A percentile compares a stretch with the other conserved stretches of the same genome.
These are phyloP conservation scores for Oncorhynchus kisutch DNA, from an alignment of 2,113 vertebrate genomes.

Conservation along the genomic window DNA sequence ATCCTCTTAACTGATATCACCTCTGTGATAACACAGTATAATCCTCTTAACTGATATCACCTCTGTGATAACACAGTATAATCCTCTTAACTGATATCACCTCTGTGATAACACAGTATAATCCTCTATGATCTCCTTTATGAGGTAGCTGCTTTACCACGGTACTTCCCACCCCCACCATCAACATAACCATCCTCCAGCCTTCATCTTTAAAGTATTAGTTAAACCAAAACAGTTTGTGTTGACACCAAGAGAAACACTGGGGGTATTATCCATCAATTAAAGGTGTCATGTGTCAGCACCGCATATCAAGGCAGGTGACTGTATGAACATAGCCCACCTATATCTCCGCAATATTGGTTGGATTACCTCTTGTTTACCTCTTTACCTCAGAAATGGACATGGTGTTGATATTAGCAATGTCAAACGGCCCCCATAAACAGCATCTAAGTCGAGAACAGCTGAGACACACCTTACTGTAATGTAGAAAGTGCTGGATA, in stretches of 20 bases:
- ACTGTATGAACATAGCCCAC: too few relatives aligned
- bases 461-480: too few relatives aligned
- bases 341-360: too few relatives aligned
- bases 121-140: conserved; percentile 17
- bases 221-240: conserved; percentile 16
- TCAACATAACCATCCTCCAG: not conserved
- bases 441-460: too few relatives aligned
- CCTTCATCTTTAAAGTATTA: not conserved
- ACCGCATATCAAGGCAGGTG: too few relatives aligned
- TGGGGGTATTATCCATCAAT: conserved; percentile 33
- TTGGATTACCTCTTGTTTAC: too few relatives aligned
- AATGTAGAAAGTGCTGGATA: too few relatives aligned
- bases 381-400: too few relatives aligned
- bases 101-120: conserved; percentile 16
- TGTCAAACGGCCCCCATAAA: too few relatives aligned
- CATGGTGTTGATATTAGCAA: too few relatives aligned
- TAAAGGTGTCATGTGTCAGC: conserved; percentile 32
- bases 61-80: conserved; percentile 13
- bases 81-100: not conserved
- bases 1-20: not conserved
- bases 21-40: conserved; percentile 13
- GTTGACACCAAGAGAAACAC: not conserved
- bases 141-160: not conserved
- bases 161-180: not conserved
- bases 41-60: not conserved